These are phyloP conservation scores for Drosophila tanythrix DNA, from an alignment of 2,888 invertebrate genomes.

Conservation along the genomic window DNA sequence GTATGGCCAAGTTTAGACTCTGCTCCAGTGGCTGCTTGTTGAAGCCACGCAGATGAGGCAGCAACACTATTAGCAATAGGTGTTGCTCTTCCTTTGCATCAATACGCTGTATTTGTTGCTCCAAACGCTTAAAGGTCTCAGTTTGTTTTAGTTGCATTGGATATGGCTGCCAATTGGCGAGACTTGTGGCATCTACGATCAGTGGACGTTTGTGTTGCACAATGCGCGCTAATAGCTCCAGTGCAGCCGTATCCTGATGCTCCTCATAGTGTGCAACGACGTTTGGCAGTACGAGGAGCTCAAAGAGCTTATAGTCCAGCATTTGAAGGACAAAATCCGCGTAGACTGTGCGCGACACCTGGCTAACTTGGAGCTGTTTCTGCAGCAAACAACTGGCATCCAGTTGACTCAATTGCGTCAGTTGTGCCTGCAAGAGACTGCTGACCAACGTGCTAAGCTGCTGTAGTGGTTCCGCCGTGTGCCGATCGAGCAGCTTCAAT, in stretches of 20 bases:
- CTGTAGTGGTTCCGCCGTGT: slow-evolving; percentile 33
- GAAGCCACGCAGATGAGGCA: slow-evolving; percentile 79
- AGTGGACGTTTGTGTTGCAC: slow-evolving; percentile 89
- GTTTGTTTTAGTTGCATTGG: slow-evolving; percentile 86
- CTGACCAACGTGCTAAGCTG: slow-evolving; percentile 85
- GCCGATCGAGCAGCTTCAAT: slow-evolving; percentile 69
- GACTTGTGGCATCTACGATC: slow-evolving; percentile 87
- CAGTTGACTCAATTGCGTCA: slow-evolving; percentile 89
- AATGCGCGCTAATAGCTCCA: slow-evolving; percentile 88
- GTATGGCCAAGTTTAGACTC: slow-evolving; percentile 32
- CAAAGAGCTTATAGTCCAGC: slow-evolving; percentile 89
- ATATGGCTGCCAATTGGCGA: slow-evolving; percentile 89
- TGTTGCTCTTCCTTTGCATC: slow-evolving; percentile 83
- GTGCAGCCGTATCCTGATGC: slow-evolving; percentile 86
- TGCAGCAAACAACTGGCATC: slow-evolving; percentile 89
- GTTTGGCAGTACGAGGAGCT: slow-evolving; percentile 89
- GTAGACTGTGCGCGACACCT: slow-evolving; percentile 86
- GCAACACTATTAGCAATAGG: slow-evolving; percentile 73
- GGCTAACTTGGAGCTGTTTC: slow-evolving; percentile 86
- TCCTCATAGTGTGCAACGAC: slow-evolving; percentile 87
- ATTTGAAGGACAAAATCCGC: slow-evolving; percentile 89
- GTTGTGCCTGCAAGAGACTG: slow-evolving; percentile 87
- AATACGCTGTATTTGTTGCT: slow-evolving; percentile 49
- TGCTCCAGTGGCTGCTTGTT: slow-evolving; percentile 48
- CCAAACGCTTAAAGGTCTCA: slow-evolving; percentile 63